phyloP scores from a whole-genome alignment of 2,888 invertebrate species.

The Theodoxus fluviatilis region DNA sequence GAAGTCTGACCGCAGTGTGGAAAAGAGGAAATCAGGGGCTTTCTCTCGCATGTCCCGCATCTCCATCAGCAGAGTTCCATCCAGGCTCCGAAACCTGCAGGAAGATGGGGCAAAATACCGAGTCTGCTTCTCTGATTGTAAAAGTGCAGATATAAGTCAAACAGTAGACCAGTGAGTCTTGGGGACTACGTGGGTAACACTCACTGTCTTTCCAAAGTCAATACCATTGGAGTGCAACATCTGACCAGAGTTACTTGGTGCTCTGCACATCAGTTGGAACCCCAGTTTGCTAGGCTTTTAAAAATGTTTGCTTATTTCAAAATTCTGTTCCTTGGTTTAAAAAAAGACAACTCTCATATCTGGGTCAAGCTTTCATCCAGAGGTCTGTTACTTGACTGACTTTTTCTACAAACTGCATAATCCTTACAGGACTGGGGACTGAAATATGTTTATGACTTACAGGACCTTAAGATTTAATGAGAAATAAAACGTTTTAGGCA shows the following conservation, averaged over 20 bases:
- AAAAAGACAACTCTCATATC: too few relatives aligned
- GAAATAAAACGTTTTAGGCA: too few relatives aligned
- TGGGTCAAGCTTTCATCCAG: too few relatives aligned
- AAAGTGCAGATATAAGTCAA: not conserved
- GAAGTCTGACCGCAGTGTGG: constrained; percentile 43
- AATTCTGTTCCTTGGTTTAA: not conserved
- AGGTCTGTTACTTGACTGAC: too few relatives aligned
- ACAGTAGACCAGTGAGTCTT: not conserved
- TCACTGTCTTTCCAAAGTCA: too few relatives aligned
- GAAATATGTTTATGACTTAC: too few relatives aligned
- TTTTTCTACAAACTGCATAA: too few relatives aligned
- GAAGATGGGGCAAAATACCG: not conserved
- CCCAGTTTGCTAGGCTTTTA: not conserved
- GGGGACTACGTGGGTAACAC: too few relatives aligned
- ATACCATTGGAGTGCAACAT: too few relatives aligned
- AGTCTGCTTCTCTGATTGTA: not conserved
- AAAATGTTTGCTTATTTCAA: not conserved
- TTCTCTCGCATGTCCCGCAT: constrained; percentile 45
- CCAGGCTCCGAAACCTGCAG: constrained; percentile 46
- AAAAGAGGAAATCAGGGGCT: constrained; percentile 58
- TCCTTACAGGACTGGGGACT: too few relatives aligned
- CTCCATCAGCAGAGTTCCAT: constrained; percentile 52
- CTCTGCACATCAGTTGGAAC: not conserved
- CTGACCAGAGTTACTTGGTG: not conserved
- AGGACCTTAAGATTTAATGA: too few relatives aligned